Evolutionary conservation across 2,797 vertebrate genomes (phyloP), one percentile per base, ranked within the genome.

Genomic region (Phylloscopus collybita): DNA sequence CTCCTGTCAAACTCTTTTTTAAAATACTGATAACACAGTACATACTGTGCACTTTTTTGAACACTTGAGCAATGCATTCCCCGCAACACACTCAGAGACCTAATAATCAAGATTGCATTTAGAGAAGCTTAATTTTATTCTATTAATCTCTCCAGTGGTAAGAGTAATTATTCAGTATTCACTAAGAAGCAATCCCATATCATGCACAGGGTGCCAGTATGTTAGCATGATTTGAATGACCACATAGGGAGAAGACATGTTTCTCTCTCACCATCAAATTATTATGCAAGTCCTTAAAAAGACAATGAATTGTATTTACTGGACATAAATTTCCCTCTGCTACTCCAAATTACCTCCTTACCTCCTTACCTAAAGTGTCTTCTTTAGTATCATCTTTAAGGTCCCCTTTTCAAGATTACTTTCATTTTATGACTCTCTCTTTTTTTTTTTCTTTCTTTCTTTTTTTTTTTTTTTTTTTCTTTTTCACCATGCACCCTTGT

Each of bases 21-120:
- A 92, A 88, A 96, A 93, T 93, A 73, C 89, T 66, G 87, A 96
- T 95, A 95, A 93, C 78, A 73, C 64, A 61, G 54, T 65, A 76
- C 92, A 80, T 91, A 91, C 93, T 96, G 93, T 82, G 92, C 79
- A 64, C 64, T 80, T 96, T 93, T 96, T 94, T 95, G 92, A 97
- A 93, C 57, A 69, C 23, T 87, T 83, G 42, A 87, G 84, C 59
- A 70, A 42, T 60, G 50, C 71, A 71, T 90, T 85, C 53, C 90
- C 29, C 59, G 3, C 49, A 92, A 86, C 81, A 65, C 32, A 40
- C 94, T 86, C 76, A 64, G 92, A 92, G 44, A 17, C 30, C 23
- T 93, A 88, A 86, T 92, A 93, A 94, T 94, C 93, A 96, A 86
- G 88, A 95, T 60, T 89, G 84, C 22, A 14, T 86, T 96, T 91